A percentile compares a stretch with the other conserved stretches of the same genome.
These are phyloP conservation scores for Halocaridina rubra DNA, from an alignment of 2,888 invertebrate genomes.

Conservation along the genomic window DNA sequence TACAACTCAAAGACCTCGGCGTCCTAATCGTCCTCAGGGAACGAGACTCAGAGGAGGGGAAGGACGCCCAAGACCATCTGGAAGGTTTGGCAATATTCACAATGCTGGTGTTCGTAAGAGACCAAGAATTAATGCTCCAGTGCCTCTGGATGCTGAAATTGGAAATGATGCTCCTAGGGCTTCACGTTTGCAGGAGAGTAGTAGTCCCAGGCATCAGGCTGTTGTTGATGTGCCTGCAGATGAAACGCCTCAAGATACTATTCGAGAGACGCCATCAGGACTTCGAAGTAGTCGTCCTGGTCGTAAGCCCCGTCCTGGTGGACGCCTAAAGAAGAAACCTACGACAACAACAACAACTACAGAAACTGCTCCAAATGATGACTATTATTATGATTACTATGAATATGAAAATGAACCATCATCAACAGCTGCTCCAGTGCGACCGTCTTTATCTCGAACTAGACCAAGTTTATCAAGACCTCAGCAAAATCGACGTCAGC, in stretches of 20 bases:
- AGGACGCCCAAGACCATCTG: neutral
- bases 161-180: neutral
- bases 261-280: neutral
- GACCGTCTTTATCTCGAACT: neutral
- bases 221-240: neutral
- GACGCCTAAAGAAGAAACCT: neutral
- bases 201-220: neutral
- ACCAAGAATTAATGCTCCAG: neutral
- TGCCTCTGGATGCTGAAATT: neutral
- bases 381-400: constrained; percentile 36
- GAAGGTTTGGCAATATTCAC: neutral
- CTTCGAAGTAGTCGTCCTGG: neutral
- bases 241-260: neutral
- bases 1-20: constrained; percentile 31
- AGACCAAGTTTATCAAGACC: constrained; percentile 1
- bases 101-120: constrained; percentile 1
- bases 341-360: constrained; percentile 43
- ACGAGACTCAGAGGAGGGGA: neutral
- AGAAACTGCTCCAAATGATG: constrained; percentile 21
- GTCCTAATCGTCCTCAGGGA: neutral
- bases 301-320: neutral
- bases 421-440: constrained; percentile 29
- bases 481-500: neutral
- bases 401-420: constrained; percentile 23
- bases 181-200: constrained; percentile 17